A percentile compares a stretch with the other conserved stretches of the same genome.
phyloP scores from a whole-genome alignment of 1,140 invertebrate species.

The Anoplophora glabripennis region DNA sequence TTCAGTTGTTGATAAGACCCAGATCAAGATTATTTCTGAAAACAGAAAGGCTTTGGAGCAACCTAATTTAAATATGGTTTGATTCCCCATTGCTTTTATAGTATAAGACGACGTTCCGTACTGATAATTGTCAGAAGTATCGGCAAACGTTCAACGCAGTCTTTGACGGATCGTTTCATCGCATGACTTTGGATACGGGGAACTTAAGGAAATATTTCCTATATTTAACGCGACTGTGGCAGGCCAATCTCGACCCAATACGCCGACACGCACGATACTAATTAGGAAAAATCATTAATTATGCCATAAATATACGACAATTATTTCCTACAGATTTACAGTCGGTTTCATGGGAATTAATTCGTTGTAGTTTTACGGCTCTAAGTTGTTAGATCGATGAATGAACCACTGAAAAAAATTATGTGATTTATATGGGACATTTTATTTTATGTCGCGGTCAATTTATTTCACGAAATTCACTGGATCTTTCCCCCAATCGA shows the following conservation, averaged over 20 bases:
- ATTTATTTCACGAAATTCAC: no score
- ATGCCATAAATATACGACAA: constrained; percentile 29
- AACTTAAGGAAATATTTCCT: constrained; percentile 32
- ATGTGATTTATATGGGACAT: no score
- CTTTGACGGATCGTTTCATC: constrained; percentile 28
- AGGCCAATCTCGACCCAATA: constrained; percentile 33
- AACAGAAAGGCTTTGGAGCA: no score
- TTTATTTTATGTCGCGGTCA: no score
- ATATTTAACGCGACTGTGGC: constrained; percentile 26
- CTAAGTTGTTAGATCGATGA: no score
- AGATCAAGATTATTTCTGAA: no score
- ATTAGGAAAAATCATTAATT: constrained; percentile 42
- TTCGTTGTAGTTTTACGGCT: no score
- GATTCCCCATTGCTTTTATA: constrained; percentile 2
- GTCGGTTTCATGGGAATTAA: no score
- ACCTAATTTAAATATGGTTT: constrained; percentile 1
- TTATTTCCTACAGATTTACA: constrained; percentile 21
- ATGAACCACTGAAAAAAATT: no score
- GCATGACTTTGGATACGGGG: constrained; percentile 27
- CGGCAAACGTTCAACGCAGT: constrained; percentile 31
- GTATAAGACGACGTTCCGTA: constrained; percentile 12
- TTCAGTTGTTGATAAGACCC: no score
- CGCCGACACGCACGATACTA: constrained; percentile 36
- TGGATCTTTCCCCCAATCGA: no score
- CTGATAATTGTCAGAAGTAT: constrained; percentile 32